These are phyloP conservation scores for Drosophila mulleri DNA, from an alignment of 2,888 invertebrate genomes.

Conservation along the genomic window DNA sequence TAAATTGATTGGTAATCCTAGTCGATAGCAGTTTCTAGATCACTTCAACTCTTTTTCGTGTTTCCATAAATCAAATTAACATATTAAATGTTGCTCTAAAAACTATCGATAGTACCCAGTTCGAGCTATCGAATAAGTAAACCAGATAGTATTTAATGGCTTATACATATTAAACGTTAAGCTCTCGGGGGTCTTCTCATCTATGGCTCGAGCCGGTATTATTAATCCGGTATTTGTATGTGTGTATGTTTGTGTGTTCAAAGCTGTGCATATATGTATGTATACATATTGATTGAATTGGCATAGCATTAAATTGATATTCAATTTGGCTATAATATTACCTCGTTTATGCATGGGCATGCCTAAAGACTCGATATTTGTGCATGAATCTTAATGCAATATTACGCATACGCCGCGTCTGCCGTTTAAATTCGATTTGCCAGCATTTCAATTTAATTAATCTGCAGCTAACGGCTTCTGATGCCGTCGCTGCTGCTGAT, in stretches of 20 bases:
- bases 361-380: constrained; percentile 4
- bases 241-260: neutral
- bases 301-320: neutral
- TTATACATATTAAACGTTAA: neutral
- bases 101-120: neutral
- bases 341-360: constrained; percentile 7
- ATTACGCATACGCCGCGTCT: constrained; percentile 46
- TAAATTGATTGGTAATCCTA: no score
- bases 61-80: no score
- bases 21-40: no score
- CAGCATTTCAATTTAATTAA: constrained; percentile 70
- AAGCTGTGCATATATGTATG: neutral
- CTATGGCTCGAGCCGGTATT: constrained; percentile 15
- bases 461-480: constrained; percentile 42
- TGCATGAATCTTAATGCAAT: constrained; percentile 28
- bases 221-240: constrained; percentile 49
- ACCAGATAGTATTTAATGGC: neutral
- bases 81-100: no score
- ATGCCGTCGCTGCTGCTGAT: constrained; percentile 17
- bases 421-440: constrained; percentile 66
- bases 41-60: no score
- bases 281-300: constrained; percentile 2
- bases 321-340: constrained; percentile 6
- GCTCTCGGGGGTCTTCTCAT: neutral
- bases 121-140: neutral